These are phyloP conservation scores for Leptopilina boulardi DNA, from an alignment of 1,140 invertebrate genomes.

Conservation along the genomic window DNA sequence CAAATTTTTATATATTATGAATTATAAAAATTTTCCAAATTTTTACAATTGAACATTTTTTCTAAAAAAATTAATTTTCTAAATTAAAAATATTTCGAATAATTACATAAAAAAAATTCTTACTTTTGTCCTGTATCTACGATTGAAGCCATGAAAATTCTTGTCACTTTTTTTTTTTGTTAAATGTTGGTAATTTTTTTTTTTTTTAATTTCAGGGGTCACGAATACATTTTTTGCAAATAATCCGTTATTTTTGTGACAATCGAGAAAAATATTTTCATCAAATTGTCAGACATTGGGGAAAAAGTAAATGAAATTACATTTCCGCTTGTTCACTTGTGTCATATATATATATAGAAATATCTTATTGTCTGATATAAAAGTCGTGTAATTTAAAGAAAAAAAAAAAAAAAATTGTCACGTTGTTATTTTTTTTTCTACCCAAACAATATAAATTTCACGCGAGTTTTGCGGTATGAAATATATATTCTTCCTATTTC, in stretches of 20 bases:
- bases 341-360: not conserved
- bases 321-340: slow-evolving; percentile 2
- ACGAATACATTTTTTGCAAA: not conserved
- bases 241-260: not conserved
- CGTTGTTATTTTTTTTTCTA: too few relatives aligned
- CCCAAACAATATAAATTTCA: too few relatives aligned
- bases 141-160: not conserved
- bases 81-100: too few relatives aligned
- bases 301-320: not conserved
- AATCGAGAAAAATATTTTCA: not conserved
- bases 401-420: too few relatives aligned
- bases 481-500: too few relatives aligned
- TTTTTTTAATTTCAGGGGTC: not conserved
- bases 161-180: not conserved
- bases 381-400: too few relatives aligned
- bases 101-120: too few relatives aligned
- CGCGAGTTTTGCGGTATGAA: too few relatives aligned
- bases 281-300: not conserved
- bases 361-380: not conserved
- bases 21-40: too few relatives aligned
- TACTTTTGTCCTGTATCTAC: not conserved
- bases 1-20: too few relatives aligned
- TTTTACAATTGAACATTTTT: too few relatives aligned
- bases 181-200: not conserved
- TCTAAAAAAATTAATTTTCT: too few relatives aligned